Conservation (phyloP, 2,888 invertebrate species). For the Philopedon plagiatum region DNA sequence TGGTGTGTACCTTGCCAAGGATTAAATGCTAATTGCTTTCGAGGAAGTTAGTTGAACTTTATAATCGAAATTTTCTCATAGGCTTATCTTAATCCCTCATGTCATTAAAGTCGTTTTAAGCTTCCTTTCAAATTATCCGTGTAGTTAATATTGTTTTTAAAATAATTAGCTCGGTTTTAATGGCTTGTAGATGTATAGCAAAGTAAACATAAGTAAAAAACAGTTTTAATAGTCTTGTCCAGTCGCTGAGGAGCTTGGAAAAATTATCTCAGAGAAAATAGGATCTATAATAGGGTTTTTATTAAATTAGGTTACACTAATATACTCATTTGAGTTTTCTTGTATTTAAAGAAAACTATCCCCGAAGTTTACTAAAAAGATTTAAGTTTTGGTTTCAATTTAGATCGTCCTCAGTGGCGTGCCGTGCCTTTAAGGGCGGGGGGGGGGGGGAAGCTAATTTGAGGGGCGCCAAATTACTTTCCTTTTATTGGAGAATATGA, state of each 20-base stretch:
- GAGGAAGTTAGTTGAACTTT: slow-evolving; percentile 37
- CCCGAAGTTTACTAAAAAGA: no score
- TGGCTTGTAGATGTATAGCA: slow-evolving; percentile 2
- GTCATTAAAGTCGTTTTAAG: slow-evolving; percentile 40
- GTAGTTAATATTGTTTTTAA: slow-evolving; percentile 16
- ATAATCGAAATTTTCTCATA: slow-evolving; percentile 41
- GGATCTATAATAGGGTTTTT: no score
- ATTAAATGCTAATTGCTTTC: slow-evolving; percentile 35
- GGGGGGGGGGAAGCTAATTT: no score
- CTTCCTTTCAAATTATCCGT: slow-evolving; percentile 14
- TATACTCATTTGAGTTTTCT: no score
- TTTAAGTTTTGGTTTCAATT: no score
- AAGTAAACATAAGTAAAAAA: not conserved
- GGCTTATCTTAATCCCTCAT: slow-evolving; percentile 41
- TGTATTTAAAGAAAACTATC: no score
- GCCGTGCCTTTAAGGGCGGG: no score
- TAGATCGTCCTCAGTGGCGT: no score
- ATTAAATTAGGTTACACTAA: no score
- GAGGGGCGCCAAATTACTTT: no score
- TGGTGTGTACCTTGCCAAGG: slow-evolving; percentile 23
- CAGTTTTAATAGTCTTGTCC: not conserved
- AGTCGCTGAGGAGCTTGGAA: not conserved
- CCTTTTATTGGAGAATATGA: no score
- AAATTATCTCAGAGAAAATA: not conserved
- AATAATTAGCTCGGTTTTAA: slow-evolving; percentile 4